Evolutionary conservation across 2,797 vertebrate genomes (phyloP), one percentile per base, ranked within the genome.

Genomic region (Peromyscus melanophrys): DNA sequence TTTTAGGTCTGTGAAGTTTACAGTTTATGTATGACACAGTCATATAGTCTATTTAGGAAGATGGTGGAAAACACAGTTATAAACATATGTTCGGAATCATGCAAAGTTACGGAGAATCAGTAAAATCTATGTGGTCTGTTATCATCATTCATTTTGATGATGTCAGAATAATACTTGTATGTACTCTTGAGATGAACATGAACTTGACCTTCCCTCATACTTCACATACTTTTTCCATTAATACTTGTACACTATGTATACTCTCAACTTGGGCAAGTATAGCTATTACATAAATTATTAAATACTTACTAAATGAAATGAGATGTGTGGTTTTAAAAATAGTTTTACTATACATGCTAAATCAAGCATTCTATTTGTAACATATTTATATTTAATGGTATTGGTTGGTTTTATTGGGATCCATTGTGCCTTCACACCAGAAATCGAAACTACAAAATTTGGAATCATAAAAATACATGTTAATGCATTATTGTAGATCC

Each of bases 241-340:
- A 31, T 67, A 9, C 2, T 1, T 87, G 3, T 4, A 73, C 1
- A 21, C 82, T 63, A 43, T 57, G 25, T 61, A 65, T 23, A 69
- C 37, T 34, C 31, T 76, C 11, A 21, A 31, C n/a, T 90, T 93
- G 23, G 25, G 67, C 59, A 95, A 55, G 11, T 69, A 46, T 59
- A 89, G 23, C 14, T 71, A 9, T 49, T 57, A 57, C 6, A 2
- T 81, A 89, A 94, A 87, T 93, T 82, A 27, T 78, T 88, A 88
- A 92, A 13, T 83, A 89, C 71, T 63, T 82, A 90, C 73, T 78
- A 2, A 84, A 19, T 89, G 76, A 84, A 86, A 86, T 63, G 76
- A 81, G 21, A 91, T 6, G 6, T 63, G 43, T 46, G 23, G 0
- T n/a, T 94, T 81, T 86, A 16, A 69, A 46, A 46, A 46, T 1